A percentile compares a stretch with the other conserved stretches of the same genome.
phyloP scores from a whole-genome alignment of 2,113 vertebrate species.

The Antigone vipio region DNA sequence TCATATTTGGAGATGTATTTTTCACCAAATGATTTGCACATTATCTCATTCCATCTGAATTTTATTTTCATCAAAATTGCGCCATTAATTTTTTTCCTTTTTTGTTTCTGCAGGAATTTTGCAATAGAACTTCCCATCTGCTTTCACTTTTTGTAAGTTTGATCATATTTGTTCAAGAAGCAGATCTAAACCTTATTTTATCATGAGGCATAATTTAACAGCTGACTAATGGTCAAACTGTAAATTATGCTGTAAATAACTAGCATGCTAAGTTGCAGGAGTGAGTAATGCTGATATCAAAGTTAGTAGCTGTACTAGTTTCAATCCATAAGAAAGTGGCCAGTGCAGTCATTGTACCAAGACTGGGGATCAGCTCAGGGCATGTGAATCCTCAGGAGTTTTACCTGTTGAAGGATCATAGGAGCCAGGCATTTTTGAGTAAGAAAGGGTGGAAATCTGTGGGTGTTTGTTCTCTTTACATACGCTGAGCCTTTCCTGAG shows the following conservation, averaged over 20 bases:
- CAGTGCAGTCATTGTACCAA: neutral
- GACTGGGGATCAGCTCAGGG: neutral
- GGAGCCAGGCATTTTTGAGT: neutral
- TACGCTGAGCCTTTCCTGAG: neutral
- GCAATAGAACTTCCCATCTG: slow-evolving; percentile 47
- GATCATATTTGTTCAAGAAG: slow-evolving; percentile 1
- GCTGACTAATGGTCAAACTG: slow-evolving; percentile 34
- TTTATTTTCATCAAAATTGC: slow-evolving; percentile 47
- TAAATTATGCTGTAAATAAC: slow-evolving; percentile 1
- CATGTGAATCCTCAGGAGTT: neutral
- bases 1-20: slow-evolving; percentile 54
- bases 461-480: neutral
- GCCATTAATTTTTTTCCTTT: neutral
- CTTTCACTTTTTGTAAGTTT: slow-evolving; percentile 44
- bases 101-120: slow-evolving; percentile 49
- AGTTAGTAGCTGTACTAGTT: neutral
- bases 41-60: slow-evolving; percentile 68
- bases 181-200: slow-evolving; percentile 17
- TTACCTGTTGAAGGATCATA: neutral
- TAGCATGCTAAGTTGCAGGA: neutral
- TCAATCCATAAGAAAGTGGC: neutral
- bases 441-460: neutral
- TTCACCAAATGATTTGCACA: slow-evolving; percentile 59
- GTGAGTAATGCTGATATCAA: neutral
- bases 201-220: slow-evolving; percentile 16